Base-by-base conservation (phyloP, 2,797 vertebrate genomes). In the Hypotaenidia okinawae region DNA sequence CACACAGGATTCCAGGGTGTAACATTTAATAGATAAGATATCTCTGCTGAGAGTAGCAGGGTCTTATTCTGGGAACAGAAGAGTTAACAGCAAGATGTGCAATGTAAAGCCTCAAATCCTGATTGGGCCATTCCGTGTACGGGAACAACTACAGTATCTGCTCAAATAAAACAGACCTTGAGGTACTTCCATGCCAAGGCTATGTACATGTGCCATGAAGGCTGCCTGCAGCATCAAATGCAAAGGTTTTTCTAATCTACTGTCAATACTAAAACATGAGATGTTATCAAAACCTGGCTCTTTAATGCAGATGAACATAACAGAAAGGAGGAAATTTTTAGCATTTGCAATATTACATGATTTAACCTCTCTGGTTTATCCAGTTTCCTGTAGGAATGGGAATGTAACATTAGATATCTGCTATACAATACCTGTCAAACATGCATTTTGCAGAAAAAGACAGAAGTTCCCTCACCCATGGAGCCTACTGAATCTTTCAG, bases 351-450 rank as follows among this genome's bases (percentile, higher is more conserved):
- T 55, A 83, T n/a, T 68, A 79, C 52, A 68, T 61, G 33, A 90
- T 87, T 79, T 86, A 81, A 23, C 4, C 4, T 73, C 43, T 75
- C 80, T 80, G 49, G 45, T 66, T 95, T 89, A 94, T n/a, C 22
- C 58, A 81, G 84, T 84, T 87, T 84, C 84, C 84, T 73, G 63
- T 21, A 85, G 61, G 55, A 89, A 92, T 55, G 51, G 61, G 58
- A 95, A 90, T 13, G 69, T 87, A 95, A 95, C 57, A 85, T 75
- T 92, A 95, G 77, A 94, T 94, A 95, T 85, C 47, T 91, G 72
- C 80, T 83, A 91, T 12, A 86, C 54, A 94, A 80, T 58, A 93
- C 43, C 80, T 94, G 30, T 62, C 87, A 94, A 89, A 93, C 45
- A 51, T 0, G 2, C 39, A 77, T 90, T 83, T 93, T 78, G 82